Evolutionary conservation across 2,113 vertebrate species (phyloP), one percentile per base, ranked within the genome.

Genomic region (Planiliza haematocheilus): DNA sequence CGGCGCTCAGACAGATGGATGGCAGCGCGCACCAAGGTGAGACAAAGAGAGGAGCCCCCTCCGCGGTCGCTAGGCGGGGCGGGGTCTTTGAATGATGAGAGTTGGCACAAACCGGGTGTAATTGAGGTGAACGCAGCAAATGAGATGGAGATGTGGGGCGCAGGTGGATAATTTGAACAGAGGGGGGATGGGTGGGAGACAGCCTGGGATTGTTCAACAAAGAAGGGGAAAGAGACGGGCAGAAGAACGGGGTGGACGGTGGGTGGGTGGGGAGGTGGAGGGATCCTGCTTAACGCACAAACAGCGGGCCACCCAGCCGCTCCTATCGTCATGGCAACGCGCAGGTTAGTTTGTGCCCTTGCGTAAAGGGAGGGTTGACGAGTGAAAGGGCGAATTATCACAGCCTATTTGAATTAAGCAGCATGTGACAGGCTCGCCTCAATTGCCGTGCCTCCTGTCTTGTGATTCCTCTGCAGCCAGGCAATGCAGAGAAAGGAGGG

Each of bases 361-460:
- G 80, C 48, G 17, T 8, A 11, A 12, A 68, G 43, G 56, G 57
- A 36, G 50, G 69, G 64, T 30, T 30, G 52, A 69, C 18, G 36
- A 74, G 66, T 84, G 80, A 86, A 84, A 81, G 55, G 77, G 64
- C 43, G 62, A 88, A 83, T 89, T 85, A 83, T 71, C 73, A 14
- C 24, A 63, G 84, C 53, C 80, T 67, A 81, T 89, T 89, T 80
- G 74, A 87, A 86, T 77, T 62, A 75, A 66, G 73, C 80, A 79
- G 79, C 88, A 89, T 91, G 86, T 91, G 91, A 92, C 82, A 41
- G 86, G 57, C 53, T 74, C n/a, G 51, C 71, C 79, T 70, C 37
- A 73, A 72, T 9, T 46, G 56, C 77, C 56, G 4, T 51, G 73
- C 57, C 49, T 59, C 55, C 5, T 24, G 79, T 85, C 84, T 88